These are phyloP conservation scores for Zophobas atratus DNA, from an alignment of 1,140 invertebrate species.

Conservation along the genomic window DNA sequence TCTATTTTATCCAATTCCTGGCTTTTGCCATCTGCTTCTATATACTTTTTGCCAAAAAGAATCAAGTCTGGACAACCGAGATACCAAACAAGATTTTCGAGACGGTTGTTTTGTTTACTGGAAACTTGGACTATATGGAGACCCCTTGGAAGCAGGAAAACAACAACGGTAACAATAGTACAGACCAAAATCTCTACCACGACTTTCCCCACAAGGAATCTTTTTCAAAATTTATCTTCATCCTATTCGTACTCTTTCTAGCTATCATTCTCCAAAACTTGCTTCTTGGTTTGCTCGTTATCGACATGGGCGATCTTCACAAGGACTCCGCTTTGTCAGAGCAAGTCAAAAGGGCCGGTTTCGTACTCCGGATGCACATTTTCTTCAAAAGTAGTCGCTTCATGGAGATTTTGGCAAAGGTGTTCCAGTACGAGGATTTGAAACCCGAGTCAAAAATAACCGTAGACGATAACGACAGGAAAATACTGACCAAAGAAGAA, in stretches of 20 bases:
- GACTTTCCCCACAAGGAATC: slow-evolving; percentile 7
- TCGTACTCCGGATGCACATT: slow-evolving; percentile 43
- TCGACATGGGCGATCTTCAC: slow-evolving; percentile 57
- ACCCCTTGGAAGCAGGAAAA: neutral
- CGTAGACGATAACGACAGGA: neutral
- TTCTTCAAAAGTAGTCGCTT: slow-evolving; percentile 29
- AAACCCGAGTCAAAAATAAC: neutral
- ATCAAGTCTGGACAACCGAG: neutral
- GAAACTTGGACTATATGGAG: slow-evolving; percentile 48
- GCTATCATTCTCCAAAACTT: slow-evolving; percentile 59
- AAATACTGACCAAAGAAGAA: neutral
- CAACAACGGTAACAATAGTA: slow-evolving; percentile 33
- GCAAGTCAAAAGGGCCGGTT: slow-evolving; percentile 54
- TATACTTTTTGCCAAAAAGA: slow-evolving; percentile 49
- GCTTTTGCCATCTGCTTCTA: slow-evolving; percentile 58
- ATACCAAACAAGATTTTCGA: slow-evolving; percentile 54
- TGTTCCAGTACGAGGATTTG: too few relatives aligned
- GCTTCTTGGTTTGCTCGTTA: slow-evolving; percentile 55
- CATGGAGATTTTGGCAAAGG: neutral
- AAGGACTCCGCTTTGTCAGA: slow-evolving; percentile 50
- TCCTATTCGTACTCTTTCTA: slow-evolving; percentile 56
- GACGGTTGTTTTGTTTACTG: slow-evolving; percentile 54
- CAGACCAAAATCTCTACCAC: slow-evolving; percentile 37
- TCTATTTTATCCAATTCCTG: slow-evolving; percentile 58
- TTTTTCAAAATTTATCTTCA: slow-evolving; percentile 53